Evolutionary conservation across 2,113 vertebrate genomes (phyloP).

Genomic region (Gobius niger): DNA sequence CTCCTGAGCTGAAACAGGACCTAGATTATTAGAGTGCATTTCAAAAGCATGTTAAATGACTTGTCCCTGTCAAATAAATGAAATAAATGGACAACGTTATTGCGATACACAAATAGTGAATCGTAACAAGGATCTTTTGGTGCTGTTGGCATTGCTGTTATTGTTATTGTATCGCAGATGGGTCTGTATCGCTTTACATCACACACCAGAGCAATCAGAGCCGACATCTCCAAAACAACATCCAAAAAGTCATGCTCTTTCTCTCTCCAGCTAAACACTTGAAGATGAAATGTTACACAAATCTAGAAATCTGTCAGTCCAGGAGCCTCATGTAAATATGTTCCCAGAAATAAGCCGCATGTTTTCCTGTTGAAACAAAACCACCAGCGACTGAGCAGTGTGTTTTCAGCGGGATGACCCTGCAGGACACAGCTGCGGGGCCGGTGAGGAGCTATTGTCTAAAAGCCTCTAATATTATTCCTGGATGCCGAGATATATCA

Average conservation of each 20-base stretch:
- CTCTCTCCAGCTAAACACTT: background rate
- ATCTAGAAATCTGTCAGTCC: constrained; percentile 24
- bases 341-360: constrained; percentile 35
- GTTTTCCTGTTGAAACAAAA: constrained; percentile 52
- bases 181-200: constrained; percentile 39
- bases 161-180: constrained; percentile 31
- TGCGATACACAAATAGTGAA: too few species aligned
- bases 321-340: constrained; percentile 34
- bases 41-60: too few species aligned
- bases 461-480: constrained; percentile 54
- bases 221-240: constrained; percentile 25
- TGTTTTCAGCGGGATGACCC: constrained; percentile 55
- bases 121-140: constrained; percentile 13
- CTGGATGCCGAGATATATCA: constrained; percentile 52
- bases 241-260: constrained; percentile 12
- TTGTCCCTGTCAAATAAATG: too few species aligned
- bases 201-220: constrained; percentile 27
- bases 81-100: too few species aligned
- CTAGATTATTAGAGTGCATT: too few species aligned
- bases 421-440: constrained; percentile 61
- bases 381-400: constrained; percentile 28
- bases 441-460: constrained; percentile 64
- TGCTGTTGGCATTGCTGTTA: constrained; percentile 30
- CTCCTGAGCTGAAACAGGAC: too few species aligned
- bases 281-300: constrained; percentile 18